Conservation (phyloP, 2,113 vertebrate genomes). For the Coptodon bakossiorum region DNA sequence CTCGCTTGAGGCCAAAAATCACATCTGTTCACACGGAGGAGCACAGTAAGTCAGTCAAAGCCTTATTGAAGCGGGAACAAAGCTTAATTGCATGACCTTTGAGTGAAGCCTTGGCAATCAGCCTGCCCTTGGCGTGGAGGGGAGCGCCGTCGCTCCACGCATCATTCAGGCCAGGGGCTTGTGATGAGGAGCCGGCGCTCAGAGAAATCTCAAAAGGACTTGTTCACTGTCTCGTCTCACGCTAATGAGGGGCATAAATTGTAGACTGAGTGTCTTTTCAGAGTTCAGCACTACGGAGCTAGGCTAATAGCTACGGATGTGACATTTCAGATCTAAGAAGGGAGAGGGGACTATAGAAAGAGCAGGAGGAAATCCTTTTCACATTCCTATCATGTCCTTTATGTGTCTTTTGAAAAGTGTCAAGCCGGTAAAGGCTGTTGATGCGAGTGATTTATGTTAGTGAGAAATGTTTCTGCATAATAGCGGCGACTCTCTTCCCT, state of each 20-base stretch:
- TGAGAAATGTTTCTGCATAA: slow-evolving; percentile 21
- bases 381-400: slow-evolving; percentile 28
- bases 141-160: slow-evolving; percentile 9
- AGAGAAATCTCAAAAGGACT: slow-evolving; percentile 48
- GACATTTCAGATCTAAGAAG: slow-evolving; percentile 28
- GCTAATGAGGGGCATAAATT: slow-evolving; percentile 63
- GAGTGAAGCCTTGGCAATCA: slow-evolving; percentile 55
- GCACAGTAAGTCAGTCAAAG: slow-evolving; percentile 48
- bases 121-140: slow-evolving; percentile 56
- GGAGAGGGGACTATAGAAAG: slow-evolving; percentile 5
- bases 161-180: slow-evolving; percentile 35
- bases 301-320: slow-evolving; percentile 55
- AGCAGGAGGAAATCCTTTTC: slow-evolving; percentile 52
- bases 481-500: neutral
- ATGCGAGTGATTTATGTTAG: slow-evolving; percentile 11
- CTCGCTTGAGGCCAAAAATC: slow-evolving; percentile 40
- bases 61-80: slow-evolving; percentile 59
- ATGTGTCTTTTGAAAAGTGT: slow-evolving; percentile 17
- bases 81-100: slow-evolving; percentile 68
- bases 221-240: slow-evolving; percentile 45
- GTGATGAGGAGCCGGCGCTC: slow-evolving; percentile 39
- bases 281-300: slow-evolving; percentile 3
- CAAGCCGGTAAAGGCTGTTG: slow-evolving; percentile 5
- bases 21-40: slow-evolving; percentile 41
- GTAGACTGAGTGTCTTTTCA: slow-evolving; percentile 49